phyloP scores from a whole-genome alignment of 2,113 vertebrate species.

The Trachemys scripta region DNA sequence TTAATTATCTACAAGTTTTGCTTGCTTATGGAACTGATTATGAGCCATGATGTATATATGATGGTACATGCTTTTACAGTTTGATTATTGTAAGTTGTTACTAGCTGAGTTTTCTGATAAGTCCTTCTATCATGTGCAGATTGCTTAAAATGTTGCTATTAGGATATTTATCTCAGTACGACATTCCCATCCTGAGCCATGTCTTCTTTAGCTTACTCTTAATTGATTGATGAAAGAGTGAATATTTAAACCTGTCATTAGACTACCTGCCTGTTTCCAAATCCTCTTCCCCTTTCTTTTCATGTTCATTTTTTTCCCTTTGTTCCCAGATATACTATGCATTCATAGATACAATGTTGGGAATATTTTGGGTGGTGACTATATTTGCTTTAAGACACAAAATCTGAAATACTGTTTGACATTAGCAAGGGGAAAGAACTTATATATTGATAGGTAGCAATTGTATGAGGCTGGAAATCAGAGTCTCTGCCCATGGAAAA shows the following conservation, averaged over 20 bases:
- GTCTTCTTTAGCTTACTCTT: not conserved
- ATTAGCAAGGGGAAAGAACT: not conserved
- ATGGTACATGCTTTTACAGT: not conserved
- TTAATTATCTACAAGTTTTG: not conserved
- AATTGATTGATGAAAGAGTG: not conserved
- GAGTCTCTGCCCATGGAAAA: not conserved
- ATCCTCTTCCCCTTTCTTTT: not conserved
- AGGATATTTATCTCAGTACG: not conserved
- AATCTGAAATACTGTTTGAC: not conserved
- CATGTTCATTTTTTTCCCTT: rapidly evolving
- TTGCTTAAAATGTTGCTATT: not conserved
- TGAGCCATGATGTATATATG: not conserved
- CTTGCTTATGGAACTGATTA: not conserved
- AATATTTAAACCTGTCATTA: not conserved
- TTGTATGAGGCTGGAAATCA: not conserved
- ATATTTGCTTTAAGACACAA: not conserved
- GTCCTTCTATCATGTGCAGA: not conserved
- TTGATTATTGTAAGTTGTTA: not conserved
- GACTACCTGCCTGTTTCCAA: not conserved
- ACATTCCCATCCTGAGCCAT: not conserved
- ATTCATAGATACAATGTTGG: not conserved
- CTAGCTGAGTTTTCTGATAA: not conserved
- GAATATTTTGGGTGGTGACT: not conserved
- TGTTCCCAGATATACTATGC: not conserved
- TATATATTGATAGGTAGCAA: not conserved